These are phyloP conservation scores for Calameuta idolon DNA, from an alignment of 2,888 invertebrate species.

Conservation along the genomic window DNA sequence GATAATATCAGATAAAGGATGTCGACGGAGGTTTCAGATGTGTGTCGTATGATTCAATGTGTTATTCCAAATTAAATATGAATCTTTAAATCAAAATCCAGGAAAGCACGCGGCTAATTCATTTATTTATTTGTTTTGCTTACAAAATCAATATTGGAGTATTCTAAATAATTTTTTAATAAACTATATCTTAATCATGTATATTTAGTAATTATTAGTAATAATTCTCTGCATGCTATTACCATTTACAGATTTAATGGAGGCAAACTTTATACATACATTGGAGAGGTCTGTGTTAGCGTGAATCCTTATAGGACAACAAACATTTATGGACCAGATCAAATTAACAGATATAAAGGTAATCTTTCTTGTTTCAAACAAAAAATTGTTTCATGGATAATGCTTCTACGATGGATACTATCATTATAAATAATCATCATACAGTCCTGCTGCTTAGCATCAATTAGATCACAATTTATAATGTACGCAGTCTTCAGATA, in stretches of 20 bases:
- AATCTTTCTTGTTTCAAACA: conserved; percentile 30
- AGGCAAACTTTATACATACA: conserved; percentile 97
- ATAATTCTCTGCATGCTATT: conserved; percentile 31
- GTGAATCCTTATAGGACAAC: conserved; percentile 96
- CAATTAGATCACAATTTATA: conserved; percentile 5
- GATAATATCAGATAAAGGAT: too few species aligned
- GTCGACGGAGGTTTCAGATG: too few species aligned
- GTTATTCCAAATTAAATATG: too few species aligned
- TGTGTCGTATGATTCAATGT: too few species aligned
- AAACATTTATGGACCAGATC: conserved; percentile 90
- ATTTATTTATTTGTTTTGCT: conserved; percentile 9
- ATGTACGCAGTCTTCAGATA: not conserved
- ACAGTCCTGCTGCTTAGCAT: conserved; percentile 8
- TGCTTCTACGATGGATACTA: too few species aligned
- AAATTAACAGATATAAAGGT: conserved; percentile 91
- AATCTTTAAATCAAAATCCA: too few species aligned
- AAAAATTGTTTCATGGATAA: not conserved
- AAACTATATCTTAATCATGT: not conserved
- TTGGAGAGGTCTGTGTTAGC: conserved; percentile 97
- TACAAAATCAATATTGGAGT: not conserved
- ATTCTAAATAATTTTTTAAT: conserved; percentile 4
- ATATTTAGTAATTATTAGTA: not conserved
- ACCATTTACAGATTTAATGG: conserved; percentile 83
- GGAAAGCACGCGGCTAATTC: too few species aligned
- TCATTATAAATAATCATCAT: not conserved